These are phyloP conservation scores for Papilio dardanus DNA, from an alignment of 1,140 invertebrate species.

Conservation along the genomic window DNA sequence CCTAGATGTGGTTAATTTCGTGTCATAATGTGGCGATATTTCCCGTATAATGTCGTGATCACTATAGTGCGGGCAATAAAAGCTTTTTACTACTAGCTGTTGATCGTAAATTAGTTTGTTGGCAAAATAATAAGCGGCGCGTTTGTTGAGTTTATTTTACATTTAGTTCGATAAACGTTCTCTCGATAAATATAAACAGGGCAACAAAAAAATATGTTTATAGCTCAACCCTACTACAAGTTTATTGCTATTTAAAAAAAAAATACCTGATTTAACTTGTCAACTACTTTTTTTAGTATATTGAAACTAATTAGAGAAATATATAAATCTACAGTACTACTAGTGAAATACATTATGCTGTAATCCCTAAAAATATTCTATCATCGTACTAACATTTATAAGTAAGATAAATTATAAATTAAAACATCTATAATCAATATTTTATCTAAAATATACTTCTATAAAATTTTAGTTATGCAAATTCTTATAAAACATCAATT, in stretches of 20 bases:
- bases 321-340: no score
- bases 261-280: conserved; percentile 2
- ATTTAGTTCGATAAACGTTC: conserved; percentile 2
- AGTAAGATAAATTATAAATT: no score
- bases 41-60: conserved; percentile 39
- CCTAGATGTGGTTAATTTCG: conserved; percentile 34
- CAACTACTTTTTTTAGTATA: no score
- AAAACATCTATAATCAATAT: background rate
- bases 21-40: conserved; percentile 35
- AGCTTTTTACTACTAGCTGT: conserved; percentile 43
- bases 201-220: conserved; percentile 21
- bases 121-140: conserved; percentile 17
- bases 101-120: conserved; percentile 41
- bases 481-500: background rate
- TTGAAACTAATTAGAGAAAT: no score
- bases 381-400: no score
- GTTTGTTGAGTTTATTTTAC: conserved; percentile 4
- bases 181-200: conserved; percentile 21
- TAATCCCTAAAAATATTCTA: no score
- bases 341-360: no score
- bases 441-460: background rate
- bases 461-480: background rate
- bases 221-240: background rate
- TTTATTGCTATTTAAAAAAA: conserved; percentile 3
- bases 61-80: conserved; percentile 38